These are phyloP conservation scores for Darevskia mixta DNA, from an alignment of 2,797 vertebrate species.

Conservation along the genomic window DNA sequence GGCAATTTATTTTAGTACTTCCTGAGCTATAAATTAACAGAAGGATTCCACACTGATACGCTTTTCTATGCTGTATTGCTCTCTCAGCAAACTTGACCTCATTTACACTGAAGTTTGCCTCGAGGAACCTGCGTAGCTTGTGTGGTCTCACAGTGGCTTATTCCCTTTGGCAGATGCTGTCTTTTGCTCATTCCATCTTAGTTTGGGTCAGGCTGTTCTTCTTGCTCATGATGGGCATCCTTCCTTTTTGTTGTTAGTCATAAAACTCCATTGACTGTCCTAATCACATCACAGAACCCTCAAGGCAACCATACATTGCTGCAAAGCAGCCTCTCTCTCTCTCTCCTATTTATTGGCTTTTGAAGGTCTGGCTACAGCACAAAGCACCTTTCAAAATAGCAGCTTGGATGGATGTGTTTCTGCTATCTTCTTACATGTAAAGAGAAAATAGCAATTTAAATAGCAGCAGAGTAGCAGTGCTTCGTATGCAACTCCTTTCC, in stretches of 20 bases:
- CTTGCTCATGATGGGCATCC: slow-evolving; percentile 26
- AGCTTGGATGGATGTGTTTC: slow-evolving; percentile 17
- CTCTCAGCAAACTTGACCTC: slow-evolving; percentile 24
- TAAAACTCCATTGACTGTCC: slow-evolving; percentile 52
- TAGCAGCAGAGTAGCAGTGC: neutral
- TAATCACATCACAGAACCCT: slow-evolving; percentile 53
- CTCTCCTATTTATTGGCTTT: slow-evolving; percentile 55
- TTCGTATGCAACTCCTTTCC: neutral
- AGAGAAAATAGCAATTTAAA: slow-evolving; percentile 22
- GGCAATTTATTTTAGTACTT: slow-evolving; percentile 19
- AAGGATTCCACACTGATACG: slow-evolving; percentile 1
- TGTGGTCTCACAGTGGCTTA: slow-evolving; percentile 41
- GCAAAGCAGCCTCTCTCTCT: slow-evolving; percentile 33
- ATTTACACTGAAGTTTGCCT: slow-evolving; percentile 24
- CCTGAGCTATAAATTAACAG: neutral
- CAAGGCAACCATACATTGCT: slow-evolving; percentile 49
- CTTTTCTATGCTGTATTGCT: slow-evolving; percentile 14
- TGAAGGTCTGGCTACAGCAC: slow-evolving; percentile 35
- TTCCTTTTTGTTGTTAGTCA: slow-evolving; percentile 42
- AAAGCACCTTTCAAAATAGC: slow-evolving; percentile 41
- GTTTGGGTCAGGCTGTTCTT: slow-evolving; percentile 41
- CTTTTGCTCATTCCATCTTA: slow-evolving; percentile 40
- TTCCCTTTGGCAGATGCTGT: slow-evolving; percentile 30
- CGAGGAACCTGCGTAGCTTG: slow-evolving; percentile 20
- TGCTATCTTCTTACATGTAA: slow-evolving; percentile 35